phyloP scores from a whole-genome alignment of 2,113 vertebrate species.

The Delphinus delphis region DNA sequence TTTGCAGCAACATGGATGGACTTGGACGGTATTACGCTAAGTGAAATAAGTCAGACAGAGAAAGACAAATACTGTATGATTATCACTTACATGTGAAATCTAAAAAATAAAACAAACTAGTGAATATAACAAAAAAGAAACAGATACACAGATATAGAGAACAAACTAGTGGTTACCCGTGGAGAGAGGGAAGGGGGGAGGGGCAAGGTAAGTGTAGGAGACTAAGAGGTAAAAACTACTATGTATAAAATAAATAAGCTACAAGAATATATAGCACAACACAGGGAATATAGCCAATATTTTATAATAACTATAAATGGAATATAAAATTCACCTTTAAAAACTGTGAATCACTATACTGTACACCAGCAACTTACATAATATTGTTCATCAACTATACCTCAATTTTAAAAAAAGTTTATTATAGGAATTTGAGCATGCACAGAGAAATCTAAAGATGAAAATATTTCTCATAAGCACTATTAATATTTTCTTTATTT shows the following conservation, averaged over 20 bases:
- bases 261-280: background rate
- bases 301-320: background rate
- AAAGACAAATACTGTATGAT: background rate
- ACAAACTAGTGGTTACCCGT: background rate
- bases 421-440: background rate
- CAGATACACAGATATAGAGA: background rate
- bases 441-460: background rate
- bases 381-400: background rate
- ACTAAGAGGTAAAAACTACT: background rate
- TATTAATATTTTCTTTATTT: background rate
- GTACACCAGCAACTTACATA: background rate
- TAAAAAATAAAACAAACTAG: background rate
- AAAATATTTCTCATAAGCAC: background rate
- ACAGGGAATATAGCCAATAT: no score
- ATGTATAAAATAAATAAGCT: background rate
- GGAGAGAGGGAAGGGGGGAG: background rate
- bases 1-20: background rate
- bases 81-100: background rate
- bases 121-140: background rate
- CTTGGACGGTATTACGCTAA: background rate
- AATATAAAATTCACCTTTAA: background rate
- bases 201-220: background rate
- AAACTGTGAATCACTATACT: background rate
- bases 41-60: background rate
- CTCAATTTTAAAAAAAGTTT: background rate